phyloP scores from a whole-genome alignment of 2,797 vertebrate genomes.

The Epinephelus malabaricus region DNA sequence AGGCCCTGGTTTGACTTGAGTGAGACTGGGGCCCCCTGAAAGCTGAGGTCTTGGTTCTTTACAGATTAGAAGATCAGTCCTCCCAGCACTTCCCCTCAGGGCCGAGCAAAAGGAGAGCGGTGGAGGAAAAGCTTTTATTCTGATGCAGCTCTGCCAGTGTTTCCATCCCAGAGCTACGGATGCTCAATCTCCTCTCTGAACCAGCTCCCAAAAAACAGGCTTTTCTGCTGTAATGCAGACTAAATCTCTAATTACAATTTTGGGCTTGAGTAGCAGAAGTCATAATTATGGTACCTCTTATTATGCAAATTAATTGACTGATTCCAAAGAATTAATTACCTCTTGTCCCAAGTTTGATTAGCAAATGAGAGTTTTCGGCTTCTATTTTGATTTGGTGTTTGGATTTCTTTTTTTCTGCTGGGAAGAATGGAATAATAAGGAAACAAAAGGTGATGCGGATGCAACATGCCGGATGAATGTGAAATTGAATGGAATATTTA shows the following conservation, averaged over 20 bases:
- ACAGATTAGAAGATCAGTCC: conserved; percentile 86
- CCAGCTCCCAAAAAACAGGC: conserved; percentile 78
- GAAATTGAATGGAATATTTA: conserved; percentile 56
- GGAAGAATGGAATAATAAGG: conserved; percentile 60
- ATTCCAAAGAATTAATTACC: conserved; percentile 89
- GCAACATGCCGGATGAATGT: conserved; percentile 34
- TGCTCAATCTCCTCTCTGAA: conserved; percentile 76
- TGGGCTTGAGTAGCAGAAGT: conserved; percentile 86
- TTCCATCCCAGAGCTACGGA: conserved; percentile 80
- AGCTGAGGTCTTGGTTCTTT: conserved; percentile 81
- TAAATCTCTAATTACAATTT: conserved; percentile 89
- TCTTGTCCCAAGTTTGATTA: conserved; percentile 88
- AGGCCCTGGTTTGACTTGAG: conserved; percentile 56
- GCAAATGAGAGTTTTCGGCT: conserved; percentile 85
- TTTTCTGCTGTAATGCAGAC: conserved; percentile 83
- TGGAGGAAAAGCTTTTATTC: conserved; percentile 71
- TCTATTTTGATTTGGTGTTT: conserved; percentile 80
- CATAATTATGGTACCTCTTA: conserved; percentile 88
- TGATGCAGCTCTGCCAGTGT: conserved; percentile 73
- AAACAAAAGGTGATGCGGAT: conserved; percentile 74
- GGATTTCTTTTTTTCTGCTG: conserved; percentile 47
- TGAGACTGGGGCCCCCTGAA: conserved; percentile 65
- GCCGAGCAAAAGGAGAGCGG: conserved; percentile 65
- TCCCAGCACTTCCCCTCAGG: conserved; percentile 72
- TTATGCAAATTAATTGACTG: conserved; percentile 88